Evolutionary conservation across 53 echinoderm and acorn worm genomes (phyloP).

Genomic region (Echinarachnius parma): DNA sequence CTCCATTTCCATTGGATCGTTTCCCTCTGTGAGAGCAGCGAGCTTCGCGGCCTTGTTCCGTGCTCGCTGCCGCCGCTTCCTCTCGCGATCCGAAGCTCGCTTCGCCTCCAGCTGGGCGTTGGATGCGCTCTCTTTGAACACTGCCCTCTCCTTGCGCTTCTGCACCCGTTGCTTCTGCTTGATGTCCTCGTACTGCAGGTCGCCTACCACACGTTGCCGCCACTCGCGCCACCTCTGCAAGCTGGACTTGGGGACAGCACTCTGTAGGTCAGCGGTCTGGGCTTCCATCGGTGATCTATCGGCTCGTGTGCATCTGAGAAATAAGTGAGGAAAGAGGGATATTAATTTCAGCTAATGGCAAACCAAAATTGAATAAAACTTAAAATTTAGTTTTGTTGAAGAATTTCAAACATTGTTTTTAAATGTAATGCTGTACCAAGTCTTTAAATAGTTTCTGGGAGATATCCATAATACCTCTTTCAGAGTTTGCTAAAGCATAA

Average conservation of each 20-base stretch:
- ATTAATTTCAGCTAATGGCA: too few relatives aligned
- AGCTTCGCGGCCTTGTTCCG: constrained; percentile 14
- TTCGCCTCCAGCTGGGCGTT: constrained; percentile 31
- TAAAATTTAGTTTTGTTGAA: too few relatives aligned
- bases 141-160: constrained; percentile 34
- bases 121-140: constrained; percentile 26
- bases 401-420: too few relatives aligned
- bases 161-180: constrained; percentile 41
- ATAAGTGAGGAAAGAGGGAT: too few relatives aligned
- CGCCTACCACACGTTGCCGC: constrained; percentile 12
- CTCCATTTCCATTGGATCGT: neutral
- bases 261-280: too few relatives aligned
- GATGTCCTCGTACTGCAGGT: constrained; percentile 28
- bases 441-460: too few relatives aligned
- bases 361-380: too few relatives aligned
- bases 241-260: constrained; percentile 24
- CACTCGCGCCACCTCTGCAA: constrained; percentile 35
- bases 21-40: neutral
- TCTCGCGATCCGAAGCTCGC: constrained; percentile 20
- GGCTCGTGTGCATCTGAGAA: too few relatives aligned
- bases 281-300: too few relatives aligned
- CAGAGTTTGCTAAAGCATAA: too few relatives aligned
- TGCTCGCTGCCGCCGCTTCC: constrained; percentile 29
- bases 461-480: too few relatives aligned
- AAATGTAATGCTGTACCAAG: too few relatives aligned